Evolutionary conservation across 2,888 invertebrate genomes (phyloP).

Genomic region (Drosophila macrospina): DNA sequence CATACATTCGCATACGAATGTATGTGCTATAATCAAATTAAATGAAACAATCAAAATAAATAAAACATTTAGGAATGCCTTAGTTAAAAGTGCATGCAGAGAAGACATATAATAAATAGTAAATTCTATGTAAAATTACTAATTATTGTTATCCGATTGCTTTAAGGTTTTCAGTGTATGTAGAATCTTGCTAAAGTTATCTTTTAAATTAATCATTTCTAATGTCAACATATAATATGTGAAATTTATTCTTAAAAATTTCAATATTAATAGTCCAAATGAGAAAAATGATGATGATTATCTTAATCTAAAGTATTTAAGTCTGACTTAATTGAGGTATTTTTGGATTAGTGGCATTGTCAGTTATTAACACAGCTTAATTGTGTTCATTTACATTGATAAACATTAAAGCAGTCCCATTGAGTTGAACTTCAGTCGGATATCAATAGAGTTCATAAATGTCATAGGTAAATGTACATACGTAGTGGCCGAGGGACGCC

Average conservation of each 20-base stretch:
- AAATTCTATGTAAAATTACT: neutral
- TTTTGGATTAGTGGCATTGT: conserved; percentile 39
- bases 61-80: conserved; percentile 26
- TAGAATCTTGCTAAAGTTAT: neutral
- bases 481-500: neutral
- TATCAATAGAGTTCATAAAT: conserved; percentile 37
- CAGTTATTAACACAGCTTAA: conserved; percentile 17
- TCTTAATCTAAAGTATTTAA: conserved; percentile 6
- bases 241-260: neutral
- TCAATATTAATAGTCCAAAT: neutral
- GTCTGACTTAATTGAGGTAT: conserved; percentile 4
- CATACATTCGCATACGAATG: neutral
- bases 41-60: conserved; percentile 32
- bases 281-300: conserved; percentile 18
- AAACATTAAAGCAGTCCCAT: conserved; percentile 22
- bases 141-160: neutral
- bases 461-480: conserved; percentile 16
- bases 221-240: conserved; percentile 2
- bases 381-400: conserved; percentile 38
- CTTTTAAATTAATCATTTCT: conserved; percentile 4
- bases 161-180: neutral
- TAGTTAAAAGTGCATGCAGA: neutral
- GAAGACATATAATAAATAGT: conserved; percentile 6
- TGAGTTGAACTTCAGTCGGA: conserved; percentile 13
- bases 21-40: conserved; percentile 24